These are phyloP conservation scores for Euura lappo DNA, from an alignment of 1,140 invertebrate genomes.

Conservation along the genomic window DNA sequence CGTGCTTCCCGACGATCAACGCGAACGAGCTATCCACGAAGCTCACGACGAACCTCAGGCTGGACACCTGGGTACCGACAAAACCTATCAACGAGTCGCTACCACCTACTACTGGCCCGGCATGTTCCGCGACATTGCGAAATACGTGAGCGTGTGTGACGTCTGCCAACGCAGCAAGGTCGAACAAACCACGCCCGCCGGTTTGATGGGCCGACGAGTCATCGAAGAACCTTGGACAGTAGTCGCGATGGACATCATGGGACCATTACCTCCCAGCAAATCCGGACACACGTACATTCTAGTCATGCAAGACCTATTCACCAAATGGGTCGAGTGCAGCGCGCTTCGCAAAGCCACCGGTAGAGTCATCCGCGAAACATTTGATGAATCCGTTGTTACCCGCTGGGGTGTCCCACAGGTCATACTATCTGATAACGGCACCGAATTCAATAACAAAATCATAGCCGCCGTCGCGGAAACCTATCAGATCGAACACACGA, in stretches of 20 bases:
- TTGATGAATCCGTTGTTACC: conserved; percentile 41
- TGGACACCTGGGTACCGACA: conserved; percentile 25
- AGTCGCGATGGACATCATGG: no score
- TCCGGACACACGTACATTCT: conserved; percentile 34
- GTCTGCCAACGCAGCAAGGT: conserved; percentile 20
- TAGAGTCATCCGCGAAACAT: conserved; percentile 16
- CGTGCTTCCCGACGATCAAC: conserved; percentile 12
- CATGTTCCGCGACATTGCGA: conserved; percentile 28
- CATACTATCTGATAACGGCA: conserved; percentile 45
- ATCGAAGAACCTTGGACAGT: neutral
- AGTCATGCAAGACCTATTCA: conserved; percentile 37
- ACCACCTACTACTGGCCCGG: conserved; percentile 39
- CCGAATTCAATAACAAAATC: conserved; percentile 39
- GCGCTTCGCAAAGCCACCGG: conserved; percentile 37
- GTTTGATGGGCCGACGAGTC: conserved; percentile 11
- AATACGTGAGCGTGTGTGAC: conserved; percentile 25
- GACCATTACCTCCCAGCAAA: conserved; percentile 25
- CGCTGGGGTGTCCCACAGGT: conserved; percentile 42
- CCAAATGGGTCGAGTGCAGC: conserved; percentile 45
- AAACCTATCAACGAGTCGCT: conserved; percentile 28
- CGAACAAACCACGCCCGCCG: neutral
- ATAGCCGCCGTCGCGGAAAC: neutral
- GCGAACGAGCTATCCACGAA: neutral
- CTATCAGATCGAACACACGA: conserved; percentile 30
- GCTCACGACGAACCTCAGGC: conserved; percentile 23